Percentiles rank a stretch among this genome's conserved stretches.
Evolutionary conservation across 2,113 vertebrate species (phyloP).

Genomic region (Colius striatus): DNA sequence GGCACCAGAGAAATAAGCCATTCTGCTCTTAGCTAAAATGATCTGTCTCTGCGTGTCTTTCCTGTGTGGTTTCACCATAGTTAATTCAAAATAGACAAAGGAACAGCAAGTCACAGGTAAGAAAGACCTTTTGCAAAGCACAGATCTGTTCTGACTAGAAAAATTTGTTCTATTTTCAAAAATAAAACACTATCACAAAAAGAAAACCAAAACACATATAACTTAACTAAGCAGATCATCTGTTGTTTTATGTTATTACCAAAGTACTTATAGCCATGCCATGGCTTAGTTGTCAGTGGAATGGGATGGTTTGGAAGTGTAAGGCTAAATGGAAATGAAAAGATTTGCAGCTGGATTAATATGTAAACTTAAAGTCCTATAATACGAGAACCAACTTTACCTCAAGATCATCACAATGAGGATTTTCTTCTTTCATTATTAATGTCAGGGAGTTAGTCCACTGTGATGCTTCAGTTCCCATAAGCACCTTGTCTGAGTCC

Average conservation of each 20-base stretch:
- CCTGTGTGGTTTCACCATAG: background rate
- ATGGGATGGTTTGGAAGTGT: background rate
- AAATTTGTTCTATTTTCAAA: background rate
- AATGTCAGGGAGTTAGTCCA: background rate
- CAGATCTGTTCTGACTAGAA: background rate
- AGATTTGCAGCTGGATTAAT: background rate
- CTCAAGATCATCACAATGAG: background rate
- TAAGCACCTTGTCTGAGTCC: background rate
- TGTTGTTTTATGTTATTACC: background rate
- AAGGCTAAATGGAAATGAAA: background rate
- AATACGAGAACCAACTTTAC: accelerated
- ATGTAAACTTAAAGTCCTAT: background rate
- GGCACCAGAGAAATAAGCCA: background rate
- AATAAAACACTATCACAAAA: background rate
- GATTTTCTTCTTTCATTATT: background rate
- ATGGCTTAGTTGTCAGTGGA: background rate
- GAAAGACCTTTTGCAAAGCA: background rate
- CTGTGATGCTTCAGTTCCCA: accelerated
- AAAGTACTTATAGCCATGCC: background rate
- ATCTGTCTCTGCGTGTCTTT: background rate
- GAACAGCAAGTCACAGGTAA: background rate
- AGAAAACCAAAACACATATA: background rate
- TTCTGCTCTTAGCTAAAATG: background rate
- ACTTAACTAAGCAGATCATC: background rate
- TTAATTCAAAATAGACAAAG: background rate